A percentile compares a stretch with the other conserved stretches of the same genome.
These are phyloP conservation scores for Tinea semifulvella DNA, from an alignment of 2,888 invertebrate species.

Conservation along the genomic window DNA sequence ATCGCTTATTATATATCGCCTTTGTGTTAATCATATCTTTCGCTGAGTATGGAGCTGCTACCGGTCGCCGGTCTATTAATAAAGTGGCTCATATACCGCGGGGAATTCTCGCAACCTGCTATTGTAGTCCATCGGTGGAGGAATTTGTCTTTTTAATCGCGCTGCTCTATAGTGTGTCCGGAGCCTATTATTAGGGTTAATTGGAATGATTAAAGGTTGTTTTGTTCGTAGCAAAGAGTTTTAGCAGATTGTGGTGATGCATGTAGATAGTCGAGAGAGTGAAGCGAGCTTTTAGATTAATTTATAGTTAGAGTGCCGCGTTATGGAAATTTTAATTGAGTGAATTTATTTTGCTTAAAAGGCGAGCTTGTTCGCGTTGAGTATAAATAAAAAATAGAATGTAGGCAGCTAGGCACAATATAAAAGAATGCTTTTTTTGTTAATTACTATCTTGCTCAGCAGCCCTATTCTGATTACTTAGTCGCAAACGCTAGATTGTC, in stretches of 20 bases:
- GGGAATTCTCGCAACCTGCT: slow-evolving; percentile 57
- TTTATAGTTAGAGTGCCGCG: slow-evolving; percentile 41
- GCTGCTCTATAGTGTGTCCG: slow-evolving; percentile 43
- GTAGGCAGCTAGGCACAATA: not conserved
- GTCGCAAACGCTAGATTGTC: no score
- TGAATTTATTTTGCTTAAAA: slow-evolving; percentile 21
- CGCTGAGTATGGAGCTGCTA: slow-evolving; percentile 56
- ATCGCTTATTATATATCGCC: slow-evolving; percentile 61
- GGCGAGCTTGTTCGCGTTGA: not conserved
- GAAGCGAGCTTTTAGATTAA: slow-evolving; percentile 50
- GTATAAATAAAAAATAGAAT: slow-evolving; percentile 9
- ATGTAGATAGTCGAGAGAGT: slow-evolving; percentile 40
- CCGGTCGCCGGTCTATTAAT: slow-evolving; percentile 62
- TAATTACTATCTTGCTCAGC: no score
- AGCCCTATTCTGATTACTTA: no score
- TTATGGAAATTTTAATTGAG: slow-evolving; percentile 51
- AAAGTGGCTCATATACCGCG: slow-evolving; percentile 39
- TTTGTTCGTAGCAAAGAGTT: slow-evolving; percentile 50
- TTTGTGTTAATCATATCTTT: slow-evolving; percentile 65
- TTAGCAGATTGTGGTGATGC: slow-evolving; percentile 51
- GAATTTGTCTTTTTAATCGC: slow-evolving; percentile 66
- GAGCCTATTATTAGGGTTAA: slow-evolving; percentile 64
- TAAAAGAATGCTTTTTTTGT: not conserved
- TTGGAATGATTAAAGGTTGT: slow-evolving; percentile 63
- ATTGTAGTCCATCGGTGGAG: slow-evolving; percentile 59